phyloP scores from a whole-genome alignment of 2,797 vertebrate species.

The Galagoides demidoff region DNA sequence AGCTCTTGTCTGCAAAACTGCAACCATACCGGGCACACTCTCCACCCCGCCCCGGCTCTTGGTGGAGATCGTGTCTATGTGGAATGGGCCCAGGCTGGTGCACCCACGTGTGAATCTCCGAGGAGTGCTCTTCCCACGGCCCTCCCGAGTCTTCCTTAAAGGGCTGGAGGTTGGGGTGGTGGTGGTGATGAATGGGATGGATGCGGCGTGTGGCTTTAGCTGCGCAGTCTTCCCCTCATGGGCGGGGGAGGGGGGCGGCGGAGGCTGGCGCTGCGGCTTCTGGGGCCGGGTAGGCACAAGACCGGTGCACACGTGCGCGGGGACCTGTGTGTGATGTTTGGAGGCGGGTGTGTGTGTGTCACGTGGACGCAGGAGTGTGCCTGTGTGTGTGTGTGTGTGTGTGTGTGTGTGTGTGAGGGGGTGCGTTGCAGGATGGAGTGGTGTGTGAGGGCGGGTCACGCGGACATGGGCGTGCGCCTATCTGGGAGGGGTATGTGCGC shows the following conservation, averaged over 20 bases:
- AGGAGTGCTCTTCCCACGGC: conserved; percentile 53
- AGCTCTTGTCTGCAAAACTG: conserved; percentile 4
- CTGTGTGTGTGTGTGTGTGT: conserved; percentile 56
- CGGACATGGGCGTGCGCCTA: conserved; percentile 44
- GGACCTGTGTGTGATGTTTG: conserved; percentile 75
- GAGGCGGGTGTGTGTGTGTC: conserved; percentile 74
- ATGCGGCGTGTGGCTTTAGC: conserved; percentile 26
- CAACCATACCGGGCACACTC: background rate
- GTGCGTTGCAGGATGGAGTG: conserved; percentile 63
- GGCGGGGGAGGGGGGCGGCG: background rate
- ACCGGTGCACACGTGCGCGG: conserved; percentile 69
- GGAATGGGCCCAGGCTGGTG: conserved; percentile 63
- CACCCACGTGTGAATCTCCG: conserved; percentile 71
- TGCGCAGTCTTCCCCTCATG: conserved; percentile 51
- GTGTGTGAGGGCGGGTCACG: conserved; percentile 64
- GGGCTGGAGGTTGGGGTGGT: conserved; percentile 24
- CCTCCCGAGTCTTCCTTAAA: conserved; percentile 22
- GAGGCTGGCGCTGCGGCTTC: conserved; percentile 51
- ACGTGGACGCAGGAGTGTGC: conserved; percentile 79
- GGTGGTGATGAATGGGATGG: conserved; percentile 56
- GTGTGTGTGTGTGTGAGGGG: conserved; percentile 22
- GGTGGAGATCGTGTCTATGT: conserved; percentile 52
- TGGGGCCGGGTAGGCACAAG: background rate
- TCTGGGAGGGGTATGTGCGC: background rate
- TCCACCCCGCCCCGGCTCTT: background rate